These are phyloP conservation scores for Orthosia gothica DNA, from an alignment of 2,888 invertebrate species.

Conservation along the genomic window DNA sequence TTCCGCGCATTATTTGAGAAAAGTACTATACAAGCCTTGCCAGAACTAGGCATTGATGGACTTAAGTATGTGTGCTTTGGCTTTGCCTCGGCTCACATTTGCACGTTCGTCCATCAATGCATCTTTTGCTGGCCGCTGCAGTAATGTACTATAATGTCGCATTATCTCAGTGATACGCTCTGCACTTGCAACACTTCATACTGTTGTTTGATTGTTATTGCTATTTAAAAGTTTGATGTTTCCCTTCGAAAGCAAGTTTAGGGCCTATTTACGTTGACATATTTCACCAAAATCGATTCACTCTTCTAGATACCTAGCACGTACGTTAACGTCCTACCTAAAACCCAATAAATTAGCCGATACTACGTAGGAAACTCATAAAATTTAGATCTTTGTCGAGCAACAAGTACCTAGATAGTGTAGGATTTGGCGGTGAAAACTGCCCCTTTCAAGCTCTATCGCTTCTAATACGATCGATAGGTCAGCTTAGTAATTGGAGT, in stretches of 20 bases:
- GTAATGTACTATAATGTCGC: too few species aligned
- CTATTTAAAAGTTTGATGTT: neutral
- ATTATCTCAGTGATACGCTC: too few species aligned
- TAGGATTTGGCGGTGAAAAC: too few species aligned
- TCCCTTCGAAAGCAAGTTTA: neutral
- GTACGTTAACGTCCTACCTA: slow-evolving; percentile 17
- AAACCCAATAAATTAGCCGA: slow-evolving; percentile 43
- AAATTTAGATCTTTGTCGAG: slow-evolving; percentile 44
- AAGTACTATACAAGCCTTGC: too few species aligned
- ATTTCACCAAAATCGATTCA: neutral
- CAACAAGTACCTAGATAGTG: slow-evolving; percentile 5
- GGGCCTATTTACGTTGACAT: slow-evolving; percentile 7
- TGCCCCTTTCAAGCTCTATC: too few species aligned
- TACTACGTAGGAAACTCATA: slow-evolving; percentile 40
- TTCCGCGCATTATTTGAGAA: too few species aligned
- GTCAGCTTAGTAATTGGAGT: slow-evolving; percentile 28
- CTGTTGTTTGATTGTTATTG: neutral
- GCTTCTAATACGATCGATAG: slow-evolving; percentile 18
- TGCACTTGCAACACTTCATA: neutral
- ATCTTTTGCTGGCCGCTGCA: too few species aligned
- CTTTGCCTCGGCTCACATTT: too few species aligned
- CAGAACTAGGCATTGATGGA: too few species aligned
- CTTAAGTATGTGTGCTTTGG: too few species aligned
- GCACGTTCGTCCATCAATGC: too few species aligned
- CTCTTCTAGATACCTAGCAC: neutral